phyloP scores from a whole-genome alignment of 2,888 invertebrate genomes.

The Archaeoteleia sp. region DNA sequence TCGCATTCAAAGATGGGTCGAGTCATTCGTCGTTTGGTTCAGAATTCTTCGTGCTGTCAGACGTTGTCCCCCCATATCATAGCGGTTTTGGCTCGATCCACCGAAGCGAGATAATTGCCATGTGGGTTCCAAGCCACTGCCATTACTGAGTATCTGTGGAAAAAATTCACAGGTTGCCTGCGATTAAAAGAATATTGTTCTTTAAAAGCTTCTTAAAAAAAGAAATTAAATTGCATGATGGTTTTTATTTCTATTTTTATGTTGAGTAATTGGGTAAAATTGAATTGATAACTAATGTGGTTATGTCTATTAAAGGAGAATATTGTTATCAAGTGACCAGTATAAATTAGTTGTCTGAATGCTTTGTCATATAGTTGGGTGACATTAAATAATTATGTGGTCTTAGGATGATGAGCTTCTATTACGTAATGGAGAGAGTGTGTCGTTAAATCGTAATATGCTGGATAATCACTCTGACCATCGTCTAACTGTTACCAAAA shows the following conservation, averaged over 20 bases:
- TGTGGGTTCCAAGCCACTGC: slow-evolving; percentile 94
- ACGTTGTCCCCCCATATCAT: slow-evolving; percentile 85
- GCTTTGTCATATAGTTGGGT: slow-evolving; percentile 58
- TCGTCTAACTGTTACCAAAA: slow-evolving; percentile 64
- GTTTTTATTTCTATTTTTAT: too few relatives aligned
- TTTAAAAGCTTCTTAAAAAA: background rate
- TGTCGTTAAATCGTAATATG: slow-evolving; percentile 40
- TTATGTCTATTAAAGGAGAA: too few relatives aligned
- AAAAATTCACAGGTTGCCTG: slow-evolving; percentile 54
- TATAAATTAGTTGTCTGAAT: slow-evolving; percentile 54
- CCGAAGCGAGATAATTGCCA: slow-evolving; percentile 86
- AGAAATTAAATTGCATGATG: background rate
- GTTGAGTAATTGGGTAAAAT: too few relatives aligned
- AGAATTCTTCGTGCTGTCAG: slow-evolving; percentile 67
- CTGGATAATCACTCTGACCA: slow-evolving; percentile 58
- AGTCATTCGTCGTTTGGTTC: slow-evolving; percentile 50
- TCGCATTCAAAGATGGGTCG: slow-evolving; percentile 37
- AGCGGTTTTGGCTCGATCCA: slow-evolving; percentile 88
- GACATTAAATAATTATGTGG: slow-evolving; percentile 66
- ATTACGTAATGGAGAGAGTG: slow-evolving; percentile 62
- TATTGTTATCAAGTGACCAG: slow-evolving; percentile 43
- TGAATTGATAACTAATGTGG: too few relatives aligned
- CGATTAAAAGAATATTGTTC: slow-evolving; percentile 37
- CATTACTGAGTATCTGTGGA: slow-evolving; percentile 86
- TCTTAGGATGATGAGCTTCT: slow-evolving; percentile 61